A percentile compares a stretch with the other conserved stretches of the same genome.
These are phyloP conservation scores for Heliconius charithonia DNA, from an alignment of 2,888 invertebrate genomes.

Conservation along the genomic window DNA sequence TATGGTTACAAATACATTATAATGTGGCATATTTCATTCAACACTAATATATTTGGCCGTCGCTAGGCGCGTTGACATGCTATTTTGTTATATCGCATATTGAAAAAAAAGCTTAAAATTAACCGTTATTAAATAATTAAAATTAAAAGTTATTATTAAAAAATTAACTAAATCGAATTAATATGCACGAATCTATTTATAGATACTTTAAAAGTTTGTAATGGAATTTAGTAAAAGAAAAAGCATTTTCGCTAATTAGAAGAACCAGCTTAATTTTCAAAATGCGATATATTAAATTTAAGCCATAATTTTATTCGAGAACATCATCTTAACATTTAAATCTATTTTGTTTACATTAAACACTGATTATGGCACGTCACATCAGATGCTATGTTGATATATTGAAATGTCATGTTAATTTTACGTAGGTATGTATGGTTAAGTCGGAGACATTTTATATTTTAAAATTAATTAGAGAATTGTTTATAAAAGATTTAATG, in stretches of 20 bases:
- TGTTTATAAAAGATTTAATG: background rate
- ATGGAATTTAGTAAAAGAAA: background rate
- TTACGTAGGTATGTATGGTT: slow-evolving; percentile 47
- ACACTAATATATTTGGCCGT: slow-evolving; percentile 40
- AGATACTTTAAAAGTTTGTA: background rate
- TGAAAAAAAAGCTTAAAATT: slow-evolving; percentile 2
- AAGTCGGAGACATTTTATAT: slow-evolving; percentile 51
- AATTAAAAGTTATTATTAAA: no score
- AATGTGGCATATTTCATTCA: slow-evolving; percentile 41
- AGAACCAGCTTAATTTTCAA: slow-evolving; percentile 20
- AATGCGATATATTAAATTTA: slow-evolving; percentile 36
- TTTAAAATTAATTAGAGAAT: background rate
- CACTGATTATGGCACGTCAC: slow-evolving; percentile 78
- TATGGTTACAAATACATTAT: slow-evolving; percentile 41
- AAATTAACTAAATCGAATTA: background rate
- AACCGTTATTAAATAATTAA: background rate
- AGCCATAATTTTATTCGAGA: slow-evolving; percentile 66
- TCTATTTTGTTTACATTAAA: slow-evolving; percentile 59
- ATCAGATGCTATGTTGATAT: slow-evolving; percentile 68
- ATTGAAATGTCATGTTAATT: slow-evolving; percentile 66
- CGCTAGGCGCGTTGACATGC: slow-evolving; percentile 40
- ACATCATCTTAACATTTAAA: slow-evolving; percentile 52
- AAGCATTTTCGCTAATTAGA: background rate
- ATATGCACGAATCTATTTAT: background rate
- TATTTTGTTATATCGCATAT: background rate